phyloP scores from a whole-genome alignment of 2,113 vertebrate genomes.

The Phasianus colchicus region DNA sequence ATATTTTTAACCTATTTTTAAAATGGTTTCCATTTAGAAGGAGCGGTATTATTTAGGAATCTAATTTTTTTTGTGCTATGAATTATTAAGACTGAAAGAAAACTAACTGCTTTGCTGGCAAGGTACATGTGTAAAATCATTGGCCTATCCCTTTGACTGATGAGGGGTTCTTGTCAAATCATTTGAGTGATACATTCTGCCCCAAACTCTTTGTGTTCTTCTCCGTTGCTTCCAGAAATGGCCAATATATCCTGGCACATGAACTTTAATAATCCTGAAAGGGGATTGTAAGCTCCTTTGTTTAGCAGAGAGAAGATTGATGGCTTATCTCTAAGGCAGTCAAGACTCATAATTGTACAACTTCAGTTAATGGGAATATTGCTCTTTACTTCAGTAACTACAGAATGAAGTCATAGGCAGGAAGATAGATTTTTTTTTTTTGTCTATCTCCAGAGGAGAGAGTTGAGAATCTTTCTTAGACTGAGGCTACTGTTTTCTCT shows the following conservation, averaged over 20 bases:
- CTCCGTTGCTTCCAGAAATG: not conserved
- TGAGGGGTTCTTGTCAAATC: not conserved
- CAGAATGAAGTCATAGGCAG: not conserved
- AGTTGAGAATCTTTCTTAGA: not conserved
- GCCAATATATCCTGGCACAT: not conserved
- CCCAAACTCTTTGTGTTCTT: not conserved
- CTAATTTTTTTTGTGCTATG: not conserved
- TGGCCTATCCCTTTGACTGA: not conserved
- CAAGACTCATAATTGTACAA: not conserved
- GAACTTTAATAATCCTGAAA: not conserved
- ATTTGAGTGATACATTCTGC: not conserved
- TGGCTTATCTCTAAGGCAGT: slow-evolving; percentile 17
- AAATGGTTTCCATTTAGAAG: not conserved
- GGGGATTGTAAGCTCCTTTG: not conserved
- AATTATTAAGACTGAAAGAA: slow-evolving; percentile 11
- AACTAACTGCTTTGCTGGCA: not conserved
- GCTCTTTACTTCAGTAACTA: slow-evolving; percentile 23
- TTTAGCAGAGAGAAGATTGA: not conserved
- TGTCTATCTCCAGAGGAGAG: not conserved
- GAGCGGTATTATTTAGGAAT: not conserved
- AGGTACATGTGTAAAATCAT: not conserved
- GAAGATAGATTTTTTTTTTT: not conserved
- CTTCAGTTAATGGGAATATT: slow-evolving; percentile 18
- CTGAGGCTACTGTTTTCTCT: not conserved
- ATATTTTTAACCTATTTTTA: not conserved